These are phyloP conservation scores for Platysternon megacephalum DNA, from an alignment of 2,113 vertebrate species.

Conservation along the genomic window DNA sequence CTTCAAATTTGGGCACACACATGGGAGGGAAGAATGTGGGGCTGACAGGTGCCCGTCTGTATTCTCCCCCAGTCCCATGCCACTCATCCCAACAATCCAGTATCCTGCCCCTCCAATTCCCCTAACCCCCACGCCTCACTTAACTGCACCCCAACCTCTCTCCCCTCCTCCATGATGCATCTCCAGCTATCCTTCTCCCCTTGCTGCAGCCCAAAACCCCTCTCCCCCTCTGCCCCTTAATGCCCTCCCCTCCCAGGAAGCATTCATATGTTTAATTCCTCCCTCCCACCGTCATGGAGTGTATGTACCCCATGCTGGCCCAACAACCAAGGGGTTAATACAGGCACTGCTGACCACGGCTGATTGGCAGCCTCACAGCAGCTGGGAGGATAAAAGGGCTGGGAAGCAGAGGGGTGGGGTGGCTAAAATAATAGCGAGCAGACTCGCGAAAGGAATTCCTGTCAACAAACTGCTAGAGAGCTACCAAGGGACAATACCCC, in stretches of 20 bases:
- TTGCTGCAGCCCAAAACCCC: neutral
- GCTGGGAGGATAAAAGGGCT: neutral
- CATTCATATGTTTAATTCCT: neutral
- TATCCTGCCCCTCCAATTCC: neutral
- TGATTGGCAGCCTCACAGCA: neutral
- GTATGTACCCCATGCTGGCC: neutral
- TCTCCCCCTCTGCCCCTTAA: neutral
- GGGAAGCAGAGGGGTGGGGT: neutral
- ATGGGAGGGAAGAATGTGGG: neutral
- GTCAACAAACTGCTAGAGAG: neutral
- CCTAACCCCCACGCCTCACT: neutral
- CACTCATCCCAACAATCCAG: too few species aligned
- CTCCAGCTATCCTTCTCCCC: neutral
- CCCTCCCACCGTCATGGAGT: neutral
- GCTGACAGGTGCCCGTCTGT: neutral
- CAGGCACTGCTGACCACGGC: neutral
- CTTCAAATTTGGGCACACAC: neutral
- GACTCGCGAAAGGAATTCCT: neutral
- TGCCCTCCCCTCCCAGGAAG: neutral
- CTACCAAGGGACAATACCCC: too few species aligned
- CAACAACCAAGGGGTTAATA: neutral
- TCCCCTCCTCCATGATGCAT: neutral
- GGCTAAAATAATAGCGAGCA: neutral
- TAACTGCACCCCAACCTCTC: neutral
- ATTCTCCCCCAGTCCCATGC: neutral